phyloP scores from a whole-genome alignment of 2,797 vertebrate genomes.

The Chelon labrosus region DNA sequence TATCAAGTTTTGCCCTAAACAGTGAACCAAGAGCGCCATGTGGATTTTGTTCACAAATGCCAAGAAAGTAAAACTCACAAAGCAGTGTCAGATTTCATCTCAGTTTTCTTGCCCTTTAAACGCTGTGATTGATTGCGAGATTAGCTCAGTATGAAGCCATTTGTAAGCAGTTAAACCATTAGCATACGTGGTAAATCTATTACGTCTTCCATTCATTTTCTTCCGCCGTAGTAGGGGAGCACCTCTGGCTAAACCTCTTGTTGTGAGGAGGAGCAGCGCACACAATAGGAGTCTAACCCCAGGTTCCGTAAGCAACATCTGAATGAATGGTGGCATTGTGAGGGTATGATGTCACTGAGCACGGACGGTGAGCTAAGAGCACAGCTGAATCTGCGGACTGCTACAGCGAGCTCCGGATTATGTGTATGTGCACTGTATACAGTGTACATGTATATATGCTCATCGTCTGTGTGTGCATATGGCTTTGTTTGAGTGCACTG shows the following conservation, averaged over 20 bases:
- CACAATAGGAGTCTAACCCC: constrained; percentile 86
- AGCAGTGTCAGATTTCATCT: constrained; percentile 45
- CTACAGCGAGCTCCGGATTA: constrained; percentile 31
- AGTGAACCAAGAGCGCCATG: constrained; percentile 21
- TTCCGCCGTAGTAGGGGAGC: constrained; percentile 55
- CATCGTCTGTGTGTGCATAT: constrained; percentile 36
- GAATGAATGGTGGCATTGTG: constrained; percentile 99
- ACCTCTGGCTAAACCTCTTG: constrained; percentile 86
- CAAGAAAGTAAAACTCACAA: constrained; percentile 37
- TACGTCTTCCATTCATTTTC: constrained; percentile 66
- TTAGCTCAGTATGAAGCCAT: constrained; percentile 65
- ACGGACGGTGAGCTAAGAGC: constrained; percentile 93
- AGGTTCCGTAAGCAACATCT: constrained; percentile 93
- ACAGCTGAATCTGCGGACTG: constrained; percentile 92
- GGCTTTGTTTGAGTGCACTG: constrained; percentile 43
- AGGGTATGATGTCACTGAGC: constrained; percentile 93
- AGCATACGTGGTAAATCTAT: constrained; percentile 48
- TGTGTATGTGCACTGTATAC: constrained; percentile 45
- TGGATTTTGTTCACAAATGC: constrained; percentile 30
- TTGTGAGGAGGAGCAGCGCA: constrained; percentile 64
- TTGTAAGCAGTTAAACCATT: constrained; percentile 72
- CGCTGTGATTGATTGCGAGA: constrained; percentile 56
- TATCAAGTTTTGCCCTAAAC: constrained; percentile 29
- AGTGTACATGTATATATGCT: constrained; percentile 37
- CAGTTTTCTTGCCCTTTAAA: background rate